Conservation (phyloP, 2,113 vertebrate genomes). For the Neoarius graeffei region DNA sequence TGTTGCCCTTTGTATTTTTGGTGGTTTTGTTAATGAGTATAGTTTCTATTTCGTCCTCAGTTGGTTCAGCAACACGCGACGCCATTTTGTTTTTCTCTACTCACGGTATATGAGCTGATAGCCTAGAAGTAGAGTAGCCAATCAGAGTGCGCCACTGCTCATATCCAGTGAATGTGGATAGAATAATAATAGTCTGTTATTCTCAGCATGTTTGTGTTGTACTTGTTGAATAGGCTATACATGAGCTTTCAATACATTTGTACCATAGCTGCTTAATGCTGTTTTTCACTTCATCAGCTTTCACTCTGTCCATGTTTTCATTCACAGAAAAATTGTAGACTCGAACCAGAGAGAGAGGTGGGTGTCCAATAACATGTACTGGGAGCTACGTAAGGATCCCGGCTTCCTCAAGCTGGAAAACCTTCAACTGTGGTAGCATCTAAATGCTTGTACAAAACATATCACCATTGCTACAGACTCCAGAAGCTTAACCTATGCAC, state of each 20-base stretch:
- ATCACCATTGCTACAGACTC: conserved; percentile 70
- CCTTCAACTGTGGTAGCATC: conserved; percentile 88
- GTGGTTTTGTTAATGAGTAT: too few relatives aligned
- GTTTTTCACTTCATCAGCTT: neutral
- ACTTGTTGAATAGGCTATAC: neutral
- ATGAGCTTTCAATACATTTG: neutral
- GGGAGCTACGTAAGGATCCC: conserved; percentile 95
- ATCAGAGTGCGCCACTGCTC: too few relatives aligned
- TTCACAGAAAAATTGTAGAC: conserved; percentile 88
- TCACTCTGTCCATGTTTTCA: conserved; percentile 15
- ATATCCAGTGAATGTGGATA: too few relatives aligned
- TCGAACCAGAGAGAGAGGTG: conserved; percentile 93
- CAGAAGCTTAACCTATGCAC: conserved; percentile 88
- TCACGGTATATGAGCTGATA: too few relatives aligned
- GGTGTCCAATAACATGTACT: conserved; percentile 95
- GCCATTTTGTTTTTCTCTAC: too few relatives aligned
- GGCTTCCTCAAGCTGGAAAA: conserved; percentile 96
- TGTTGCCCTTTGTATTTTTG: too few relatives aligned
- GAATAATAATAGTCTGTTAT: too few relatives aligned
- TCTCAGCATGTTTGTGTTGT: neutral
- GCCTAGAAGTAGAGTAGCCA: too few relatives aligned
- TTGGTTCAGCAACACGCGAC: too few relatives aligned
- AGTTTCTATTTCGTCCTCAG: too few relatives aligned
- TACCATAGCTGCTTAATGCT: neutral
- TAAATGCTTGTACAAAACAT: conserved; percentile 70